phyloP scores from a whole-genome alignment of 2,113 vertebrate species.

The Ariopsis seemanni region DNA sequence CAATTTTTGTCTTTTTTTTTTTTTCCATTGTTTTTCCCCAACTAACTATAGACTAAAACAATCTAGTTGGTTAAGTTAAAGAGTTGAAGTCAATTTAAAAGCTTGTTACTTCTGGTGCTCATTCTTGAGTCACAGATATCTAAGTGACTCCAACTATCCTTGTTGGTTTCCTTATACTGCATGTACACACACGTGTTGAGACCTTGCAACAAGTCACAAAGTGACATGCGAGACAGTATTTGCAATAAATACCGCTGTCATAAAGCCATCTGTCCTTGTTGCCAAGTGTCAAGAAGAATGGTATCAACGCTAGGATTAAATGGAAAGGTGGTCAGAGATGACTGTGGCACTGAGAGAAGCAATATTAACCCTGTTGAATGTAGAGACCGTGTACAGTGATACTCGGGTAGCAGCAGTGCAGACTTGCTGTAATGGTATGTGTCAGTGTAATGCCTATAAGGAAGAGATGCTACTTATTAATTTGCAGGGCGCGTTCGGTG shows the following conservation, averaged over 20 bases:
- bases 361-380: neutral
- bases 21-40: neutral
- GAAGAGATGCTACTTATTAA: neutral
- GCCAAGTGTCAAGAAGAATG: neutral
- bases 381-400: neutral
- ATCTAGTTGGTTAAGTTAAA: neutral
- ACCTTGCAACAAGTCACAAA: neutral
- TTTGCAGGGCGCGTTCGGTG: neutral
- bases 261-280: neutral
- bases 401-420: neutral
- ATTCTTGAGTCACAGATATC: neutral
- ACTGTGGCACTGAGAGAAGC: neutral
- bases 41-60: neutral
- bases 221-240: neutral
- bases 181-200: neutral
- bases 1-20: neutral
- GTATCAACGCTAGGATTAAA: neutral
- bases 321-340: neutral
- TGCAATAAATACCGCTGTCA: neutral
- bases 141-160: neutral
- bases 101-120: neutral
- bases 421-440: neutral
- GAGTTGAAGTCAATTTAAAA: neutral
- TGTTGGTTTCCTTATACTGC: neutral
- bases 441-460: neutral